Base-by-base conservation (phyloP, 2,113 vertebrate species). In the Eudorcas thomsonii region DNA sequence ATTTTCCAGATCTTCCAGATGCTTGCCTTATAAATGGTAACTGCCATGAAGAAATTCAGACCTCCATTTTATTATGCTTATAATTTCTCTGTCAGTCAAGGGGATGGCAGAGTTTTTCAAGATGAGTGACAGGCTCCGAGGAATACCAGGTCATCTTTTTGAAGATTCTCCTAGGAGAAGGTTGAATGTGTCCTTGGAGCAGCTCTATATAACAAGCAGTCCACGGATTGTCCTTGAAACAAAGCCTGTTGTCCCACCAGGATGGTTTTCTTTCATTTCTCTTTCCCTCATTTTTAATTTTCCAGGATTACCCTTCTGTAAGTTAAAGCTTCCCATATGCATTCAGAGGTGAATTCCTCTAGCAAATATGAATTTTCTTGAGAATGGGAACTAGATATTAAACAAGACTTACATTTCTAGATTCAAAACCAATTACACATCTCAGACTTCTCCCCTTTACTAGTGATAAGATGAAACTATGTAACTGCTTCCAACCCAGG, bases 391-490 rank as follows among this genome's bases (percentile, higher is more conserved):
- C 67, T 77, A n/a, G 92, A 39, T 74, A 55, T 96, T 93, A 91
- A 96, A 97, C 48, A 90, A 90, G 71, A 88, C 52, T 96, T 84
- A 59, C 2, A 48, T 96, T 97, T 95, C 78, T 94, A 43, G 92
- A 85, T 90, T 97, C 77, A 96, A 96, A 98, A 96, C 60, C 97
- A 82, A 7, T 96, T 84, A 95, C 64, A 78, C 25, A 45, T 94
- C 39, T 33, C 45, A 57, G 88, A 86, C 59, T 33, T 93, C 62
- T 50, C 28, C 33, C 54, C 28, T 71, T 71, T 30, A 16, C 92
- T 92, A 33, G 26, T 59, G 57, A 16, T 88, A 78, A 92, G 91
- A 86, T 67, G 74, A 93, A 91, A 45, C 54, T 52, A 52, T 28
- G 3, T 81, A 90, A 92, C 39, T 57, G 85, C 59, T 81, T 71